These are phyloP conservation scores for Glaucomys volans DNA, from an alignment of 2,113 vertebrate genomes.

Conservation along the genomic window DNA sequence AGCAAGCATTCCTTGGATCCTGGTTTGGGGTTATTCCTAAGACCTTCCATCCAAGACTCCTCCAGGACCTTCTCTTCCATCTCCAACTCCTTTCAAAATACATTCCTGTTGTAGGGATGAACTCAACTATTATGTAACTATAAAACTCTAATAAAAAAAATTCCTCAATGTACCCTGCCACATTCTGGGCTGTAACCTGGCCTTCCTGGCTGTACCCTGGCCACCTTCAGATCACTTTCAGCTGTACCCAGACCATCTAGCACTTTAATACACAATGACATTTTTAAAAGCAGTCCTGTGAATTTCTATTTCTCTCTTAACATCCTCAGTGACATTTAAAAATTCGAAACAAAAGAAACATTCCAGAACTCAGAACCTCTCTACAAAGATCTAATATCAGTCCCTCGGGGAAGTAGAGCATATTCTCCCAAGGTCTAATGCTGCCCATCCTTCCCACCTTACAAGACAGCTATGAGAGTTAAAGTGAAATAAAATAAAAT, in stretches of 20 bases:
- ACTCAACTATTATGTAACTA: no score
- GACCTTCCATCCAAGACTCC: no score
- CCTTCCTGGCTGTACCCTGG: neutral
- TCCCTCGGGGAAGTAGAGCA: neutral
- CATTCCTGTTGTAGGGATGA: neutral
- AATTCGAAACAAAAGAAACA: conserved; percentile 10
- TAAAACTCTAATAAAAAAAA: no score
- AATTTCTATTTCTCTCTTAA: conserved; percentile 30
- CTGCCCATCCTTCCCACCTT: neutral
- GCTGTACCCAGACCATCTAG: no score
- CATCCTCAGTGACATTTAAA: neutral
- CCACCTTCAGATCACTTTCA: neutral
- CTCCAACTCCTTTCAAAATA: neutral
- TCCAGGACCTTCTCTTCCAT: neutral
- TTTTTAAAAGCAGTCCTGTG: neutral
- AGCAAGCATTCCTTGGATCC: neutral
- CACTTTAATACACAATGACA: neutral
- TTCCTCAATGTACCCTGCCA: neutral
- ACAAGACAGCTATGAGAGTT: neutral
- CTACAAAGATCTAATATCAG: neutral
- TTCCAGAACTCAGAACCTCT: neutral
- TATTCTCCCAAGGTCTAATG: neutral
- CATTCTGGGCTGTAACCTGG: no score
- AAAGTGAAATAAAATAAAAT: neutral
- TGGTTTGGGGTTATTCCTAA: neutral